Conservation (phyloP, 2,888 invertebrate species). For the Drosophila pseudotakahashii region DNA sequence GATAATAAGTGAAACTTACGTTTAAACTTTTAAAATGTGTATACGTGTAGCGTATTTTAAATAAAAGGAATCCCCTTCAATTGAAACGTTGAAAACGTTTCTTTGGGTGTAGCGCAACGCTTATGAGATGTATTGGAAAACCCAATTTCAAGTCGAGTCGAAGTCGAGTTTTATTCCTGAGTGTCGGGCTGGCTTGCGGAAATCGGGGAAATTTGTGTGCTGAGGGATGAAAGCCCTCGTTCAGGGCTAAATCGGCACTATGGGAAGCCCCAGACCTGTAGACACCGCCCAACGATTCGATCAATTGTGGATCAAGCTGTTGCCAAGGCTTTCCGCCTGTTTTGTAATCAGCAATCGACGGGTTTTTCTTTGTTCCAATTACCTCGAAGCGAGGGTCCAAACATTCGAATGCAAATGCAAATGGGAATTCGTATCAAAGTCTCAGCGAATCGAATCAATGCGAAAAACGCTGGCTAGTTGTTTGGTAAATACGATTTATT, state of each 20-base stretch:
- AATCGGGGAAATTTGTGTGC: conserved; percentile 35
- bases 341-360: conserved; percentile 32
- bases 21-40: too few species aligned
- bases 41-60: too few species aligned
- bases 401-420: conserved; percentile 1
- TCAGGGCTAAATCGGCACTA: conserved; percentile 19
- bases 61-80: background rate
- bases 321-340: conserved; percentile 9
- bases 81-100: conserved; percentile 2
- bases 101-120: conserved; percentile 6
- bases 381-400: conserved; percentile 19
- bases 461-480: conserved; percentile 35
- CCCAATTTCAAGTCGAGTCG: conserved; percentile 18
- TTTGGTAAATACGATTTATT: conserved; percentile 29
- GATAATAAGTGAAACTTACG: too few species aligned
- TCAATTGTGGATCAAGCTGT: conserved; percentile 22
- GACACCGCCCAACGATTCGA: conserved; percentile 15
- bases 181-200: conserved; percentile 15
- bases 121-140: conserved; percentile 38
- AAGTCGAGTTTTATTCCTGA: conserved; percentile 17
- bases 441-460: conserved; percentile 9
- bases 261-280: conserved; percentile 23
- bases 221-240: background rate
- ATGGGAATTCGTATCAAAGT: conserved; percentile 22
- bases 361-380: conserved; percentile 36